Conservation (phyloP, 2,888 invertebrate species). For the Eupithecia subumbrata region DNA sequence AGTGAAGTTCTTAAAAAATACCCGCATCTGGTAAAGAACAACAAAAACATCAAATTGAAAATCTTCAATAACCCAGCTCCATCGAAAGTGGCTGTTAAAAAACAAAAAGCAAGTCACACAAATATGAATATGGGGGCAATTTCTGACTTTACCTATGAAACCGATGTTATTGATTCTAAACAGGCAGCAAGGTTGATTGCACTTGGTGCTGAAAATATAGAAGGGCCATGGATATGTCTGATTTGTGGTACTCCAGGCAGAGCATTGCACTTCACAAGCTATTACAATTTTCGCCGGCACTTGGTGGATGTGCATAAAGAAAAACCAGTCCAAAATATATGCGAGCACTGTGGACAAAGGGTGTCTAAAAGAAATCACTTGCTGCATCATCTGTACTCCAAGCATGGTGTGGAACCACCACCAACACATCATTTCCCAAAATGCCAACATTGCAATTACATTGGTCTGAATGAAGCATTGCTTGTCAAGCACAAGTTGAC, state of each 20-base stretch:
- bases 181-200: slow-evolving; percentile 85
- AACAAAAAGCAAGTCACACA: slow-evolving; percentile 41
- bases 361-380: slow-evolving; percentile 89
- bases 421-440: slow-evolving; percentile 89
- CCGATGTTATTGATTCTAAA: slow-evolving; percentile 85
- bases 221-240: slow-evolving; percentile 92
- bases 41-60: slow-evolving; percentile 93
- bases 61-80: slow-evolving; percentile 86
- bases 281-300: slow-evolving; percentile 91
- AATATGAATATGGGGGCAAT: slow-evolving; percentile 54
- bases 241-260: slow-evolving; percentile 88
- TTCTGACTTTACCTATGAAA: slow-evolving; percentile 68
- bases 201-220: slow-evolving; percentile 84
- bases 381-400: slow-evolving; percentile 90
- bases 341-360: slow-evolving; percentile 93
- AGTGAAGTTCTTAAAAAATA: slow-evolving; percentile 94
- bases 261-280: slow-evolving; percentile 89
- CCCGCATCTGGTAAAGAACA: slow-evolving; percentile 93
- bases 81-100: slow-evolving; percentile 51
- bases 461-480: slow-evolving; percentile 89
- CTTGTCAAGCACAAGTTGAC: slow-evolving; percentile 88
- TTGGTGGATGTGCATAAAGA: slow-evolving; percentile 92
- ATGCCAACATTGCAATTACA: slow-evolving; percentile 89
- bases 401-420: slow-evolving; percentile 90
- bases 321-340: slow-evolving; percentile 89